These are phyloP conservation scores for Elephas maximus DNA, from an alignment of 2,113 vertebrate genomes.

Conservation along the genomic window DNA sequence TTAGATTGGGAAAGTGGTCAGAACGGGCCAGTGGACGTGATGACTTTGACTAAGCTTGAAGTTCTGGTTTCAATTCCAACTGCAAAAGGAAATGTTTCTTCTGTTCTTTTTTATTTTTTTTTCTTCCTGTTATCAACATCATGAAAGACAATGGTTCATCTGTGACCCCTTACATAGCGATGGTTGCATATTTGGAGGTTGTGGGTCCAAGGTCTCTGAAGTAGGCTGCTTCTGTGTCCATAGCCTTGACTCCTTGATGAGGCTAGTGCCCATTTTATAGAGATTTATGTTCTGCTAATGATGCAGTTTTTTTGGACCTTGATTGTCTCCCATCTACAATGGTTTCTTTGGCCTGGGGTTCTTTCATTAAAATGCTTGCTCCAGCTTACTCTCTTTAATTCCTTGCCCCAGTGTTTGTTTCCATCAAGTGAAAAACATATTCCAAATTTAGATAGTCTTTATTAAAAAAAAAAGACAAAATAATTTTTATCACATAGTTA, in stretches of 20 bases:
- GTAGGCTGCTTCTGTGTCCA: neutral
- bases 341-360: neutral
- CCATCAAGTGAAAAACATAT: neutral
- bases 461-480: neutral
- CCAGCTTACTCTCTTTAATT: neutral
- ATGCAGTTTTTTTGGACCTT: neutral
- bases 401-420: neutral
- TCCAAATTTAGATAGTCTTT: neutral
- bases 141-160: neutral
- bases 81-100: neutral
- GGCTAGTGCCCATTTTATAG: neutral
- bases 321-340: neutral
- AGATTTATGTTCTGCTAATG: neutral
- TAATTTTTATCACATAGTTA: neutral
- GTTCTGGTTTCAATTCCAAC: constrained; percentile 1
- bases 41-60: neutral
- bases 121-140: neutral
- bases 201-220: neutral
- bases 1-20: neutral
- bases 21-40: neutral
- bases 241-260: neutral
- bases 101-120: neutral
- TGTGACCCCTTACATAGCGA: neutral
- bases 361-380: neutral
- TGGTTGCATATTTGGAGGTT: neutral